These are phyloP conservation scores for Sympetrum striolatum DNA, from an alignment of 2,888 invertebrate genomes.

Conservation along the genomic window DNA sequence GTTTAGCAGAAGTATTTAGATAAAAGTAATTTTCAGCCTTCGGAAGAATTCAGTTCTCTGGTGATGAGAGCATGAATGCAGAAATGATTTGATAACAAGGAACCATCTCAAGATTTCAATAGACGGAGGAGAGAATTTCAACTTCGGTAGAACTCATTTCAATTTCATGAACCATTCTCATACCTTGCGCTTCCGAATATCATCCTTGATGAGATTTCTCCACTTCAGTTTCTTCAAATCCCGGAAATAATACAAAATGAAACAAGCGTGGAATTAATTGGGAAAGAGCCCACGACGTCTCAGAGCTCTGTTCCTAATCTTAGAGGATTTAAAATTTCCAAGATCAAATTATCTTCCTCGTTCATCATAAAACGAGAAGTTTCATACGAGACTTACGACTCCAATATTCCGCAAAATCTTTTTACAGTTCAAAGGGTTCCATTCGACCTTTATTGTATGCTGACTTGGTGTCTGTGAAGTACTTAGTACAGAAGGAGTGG, in stretches of 20 bases:
- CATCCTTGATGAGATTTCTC: background rate
- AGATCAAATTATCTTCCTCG: too few relatives aligned
- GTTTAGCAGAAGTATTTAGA: too few relatives aligned
- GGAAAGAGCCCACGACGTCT: background rate
- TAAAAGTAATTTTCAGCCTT: too few relatives aligned
- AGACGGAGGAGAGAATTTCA: background rate
- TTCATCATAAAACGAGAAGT: too few relatives aligned
- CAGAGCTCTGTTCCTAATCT: background rate
- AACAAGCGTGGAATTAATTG: background rate
- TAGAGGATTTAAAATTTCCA: too few relatives aligned
- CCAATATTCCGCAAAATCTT: too few relatives aligned
- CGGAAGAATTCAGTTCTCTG: too few relatives aligned
- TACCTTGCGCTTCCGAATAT: background rate
- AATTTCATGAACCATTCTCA: background rate
- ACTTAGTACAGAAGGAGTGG: too few relatives aligned
- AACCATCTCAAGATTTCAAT: background rate
- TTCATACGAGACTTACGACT: too few relatives aligned
- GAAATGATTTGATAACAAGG: background rate
- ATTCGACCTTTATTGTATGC: too few relatives aligned
- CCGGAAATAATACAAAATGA: background rate
- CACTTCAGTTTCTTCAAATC: background rate
- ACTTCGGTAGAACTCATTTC: background rate
- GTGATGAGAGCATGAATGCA: background rate
- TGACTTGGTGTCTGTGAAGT: too few relatives aligned
- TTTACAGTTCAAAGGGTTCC: too few relatives aligned